Base-by-base conservation (phyloP, 1,140 invertebrate genomes). In the Micrasema longulum region DNA sequence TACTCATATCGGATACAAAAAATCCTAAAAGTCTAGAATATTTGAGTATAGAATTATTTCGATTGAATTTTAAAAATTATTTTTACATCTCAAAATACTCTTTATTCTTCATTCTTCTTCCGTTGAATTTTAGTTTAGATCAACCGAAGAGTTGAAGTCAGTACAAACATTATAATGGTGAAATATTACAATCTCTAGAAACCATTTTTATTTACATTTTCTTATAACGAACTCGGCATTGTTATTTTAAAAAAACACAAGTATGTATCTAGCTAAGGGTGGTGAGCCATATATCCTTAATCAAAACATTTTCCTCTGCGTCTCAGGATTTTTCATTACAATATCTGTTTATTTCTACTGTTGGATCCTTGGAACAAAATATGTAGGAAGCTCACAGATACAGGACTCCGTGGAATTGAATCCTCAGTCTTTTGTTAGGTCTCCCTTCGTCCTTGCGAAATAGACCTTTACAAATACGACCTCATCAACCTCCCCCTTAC, bases 381-480 rank as follows among this genome's bases (percentile, higher is more conserved):
- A 38, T n/a, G n/a, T n/a, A n/a, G n/a, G n/a, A 57, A 57, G 6
- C 53, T 35, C 26, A 0, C n/a, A n/a, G n/a, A n/a, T n/a, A 31
- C 12, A 31, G 14, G 36, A 16, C 26, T 23, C 50, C n/a, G 7
- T 9, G 50, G 26, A 53, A 53, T 57, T 6, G 31, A 31, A 57
- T 57, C 0, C 20, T 26, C 26, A 35, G 20, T 57, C 53, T 16
- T 57, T 57, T 57, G 53, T 57, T 35, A 7, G 36, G n/a, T 18
- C 31, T 57, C 7, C 31, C n/a, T 57, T 57, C 31, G 53, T 35
- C 53, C 53, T 11, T 5, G 31, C 14, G 20, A 57, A 35, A 38
- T 36, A 31, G 53, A 57, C 53, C 53, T 35, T 57, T 57, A 57
- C 53, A 57, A 57, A 57, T 57, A n/a, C 53, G 6, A 38, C 53